Evolutionary conservation across 2,797 vertebrate species (phyloP).

Genomic region (Mus minutoides): DNA sequence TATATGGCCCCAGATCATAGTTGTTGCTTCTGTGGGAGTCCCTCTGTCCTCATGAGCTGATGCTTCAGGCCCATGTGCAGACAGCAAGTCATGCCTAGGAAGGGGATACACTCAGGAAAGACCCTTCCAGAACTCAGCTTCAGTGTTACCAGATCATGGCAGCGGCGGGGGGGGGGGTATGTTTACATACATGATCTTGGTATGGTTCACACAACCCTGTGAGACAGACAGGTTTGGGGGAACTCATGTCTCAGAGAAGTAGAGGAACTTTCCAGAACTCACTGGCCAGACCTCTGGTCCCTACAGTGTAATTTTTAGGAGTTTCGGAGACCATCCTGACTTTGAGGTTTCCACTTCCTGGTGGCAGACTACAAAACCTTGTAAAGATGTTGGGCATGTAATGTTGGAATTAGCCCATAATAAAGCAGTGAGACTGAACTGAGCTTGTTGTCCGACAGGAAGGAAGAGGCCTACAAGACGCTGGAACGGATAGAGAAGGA

Average conservation of each 20-base stretch:
- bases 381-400: accelerated
- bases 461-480: background rate
- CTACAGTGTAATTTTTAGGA: background rate
- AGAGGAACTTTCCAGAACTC: background rate
- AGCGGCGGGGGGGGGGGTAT: too few species aligned
- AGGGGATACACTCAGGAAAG: too few species aligned
- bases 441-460: background rate
- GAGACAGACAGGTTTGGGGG: accelerated
- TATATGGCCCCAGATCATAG: background rate
- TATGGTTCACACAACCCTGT: background rate
- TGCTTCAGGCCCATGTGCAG: background rate
- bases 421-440: too few species aligned
- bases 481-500: background rate
- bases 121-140: background rate
- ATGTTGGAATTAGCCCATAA: accelerated
- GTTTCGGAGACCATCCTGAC: background rate
- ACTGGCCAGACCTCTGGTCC: background rate
- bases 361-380: background rate
- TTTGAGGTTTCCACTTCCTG: background rate
- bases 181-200: accelerated
- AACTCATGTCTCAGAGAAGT: background rate
- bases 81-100: too few species aligned
- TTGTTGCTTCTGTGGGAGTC: background rate
- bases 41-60: too few species aligned
- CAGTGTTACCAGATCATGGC: background rate